phyloP scores from a whole-genome alignment of 1,140 invertebrate genomes.

The Drosophila tropicalis region DNA sequence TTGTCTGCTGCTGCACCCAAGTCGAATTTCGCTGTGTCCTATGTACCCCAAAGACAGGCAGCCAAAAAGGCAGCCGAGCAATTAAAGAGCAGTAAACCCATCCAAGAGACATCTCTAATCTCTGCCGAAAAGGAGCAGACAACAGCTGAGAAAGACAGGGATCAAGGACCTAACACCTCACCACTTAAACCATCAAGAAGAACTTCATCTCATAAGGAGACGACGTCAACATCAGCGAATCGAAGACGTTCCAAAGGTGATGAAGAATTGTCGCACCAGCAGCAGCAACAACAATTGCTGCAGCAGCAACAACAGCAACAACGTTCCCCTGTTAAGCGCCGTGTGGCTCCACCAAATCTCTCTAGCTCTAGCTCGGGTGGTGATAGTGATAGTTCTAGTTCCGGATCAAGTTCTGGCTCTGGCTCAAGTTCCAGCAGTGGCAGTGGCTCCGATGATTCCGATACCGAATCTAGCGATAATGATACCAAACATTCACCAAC shows the following conservation, averaged over 20 bases:
- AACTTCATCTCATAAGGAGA: slow-evolving; percentile 58
- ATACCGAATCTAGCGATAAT: slow-evolving; percentile 56
- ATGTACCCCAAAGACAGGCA: slow-evolving; percentile 94
- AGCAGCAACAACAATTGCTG: slow-evolving; percentile 17
- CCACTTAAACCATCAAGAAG: slow-evolving; percentile 34
- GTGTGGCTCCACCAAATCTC: slow-evolving; percentile 61
- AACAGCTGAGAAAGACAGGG: not conserved
- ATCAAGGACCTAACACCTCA: slow-evolving; percentile 11
- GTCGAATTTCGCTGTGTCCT: slow-evolving; percentile 87
- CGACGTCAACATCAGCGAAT: slow-evolving; percentile 12
- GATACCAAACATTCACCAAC: slow-evolving; percentile 32
- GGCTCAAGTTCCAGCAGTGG: slow-evolving; percentile 55
- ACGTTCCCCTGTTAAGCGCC: slow-evolving; percentile 51
- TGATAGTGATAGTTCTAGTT: slow-evolving; percentile 60
- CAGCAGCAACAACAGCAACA: slow-evolving; percentile 5
- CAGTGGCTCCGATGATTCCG: slow-evolving; percentile 38
- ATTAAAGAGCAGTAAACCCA: slow-evolving; percentile 91
- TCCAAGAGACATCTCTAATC: slow-evolving; percentile 43
- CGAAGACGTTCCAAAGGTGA: slow-evolving; percentile 66
- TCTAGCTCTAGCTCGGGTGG: slow-evolving; percentile 64
- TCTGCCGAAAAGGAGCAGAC: slow-evolving; percentile 31
- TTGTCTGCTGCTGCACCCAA: slow-evolving; percentile 19
- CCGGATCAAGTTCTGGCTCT: slow-evolving; percentile 37
- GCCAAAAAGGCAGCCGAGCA: slow-evolving; percentile 95
- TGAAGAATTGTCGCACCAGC: slow-evolving; percentile 2